Evolutionary conservation across 2,888 invertebrate genomes (phyloP).

Genomic region (Orthosia gothica): DNA sequence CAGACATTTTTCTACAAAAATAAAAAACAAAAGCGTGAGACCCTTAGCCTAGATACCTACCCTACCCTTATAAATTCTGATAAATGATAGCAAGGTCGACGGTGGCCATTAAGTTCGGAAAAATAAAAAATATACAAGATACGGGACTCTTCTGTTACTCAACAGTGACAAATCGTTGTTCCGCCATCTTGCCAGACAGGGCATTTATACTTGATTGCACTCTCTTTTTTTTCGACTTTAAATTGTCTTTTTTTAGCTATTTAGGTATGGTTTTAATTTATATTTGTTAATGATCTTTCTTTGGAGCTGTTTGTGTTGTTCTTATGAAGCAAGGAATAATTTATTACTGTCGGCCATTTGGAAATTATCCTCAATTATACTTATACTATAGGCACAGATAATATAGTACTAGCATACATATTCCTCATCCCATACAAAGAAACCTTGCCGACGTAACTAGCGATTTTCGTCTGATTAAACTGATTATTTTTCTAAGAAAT

Average conservation of each 20-base stretch:
- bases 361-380: too few species aligned
- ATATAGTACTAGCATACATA: too few species aligned
- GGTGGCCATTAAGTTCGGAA: constrained; percentile 69
- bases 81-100: constrained; percentile 68
- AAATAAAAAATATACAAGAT: constrained; percentile 69
- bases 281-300: constrained; percentile 13
- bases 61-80: constrained; percentile 68
- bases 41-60: constrained; percentile 29
- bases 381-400: too few species aligned
- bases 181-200: constrained; percentile 57
- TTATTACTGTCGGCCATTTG: background rate
- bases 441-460: too few species aligned
- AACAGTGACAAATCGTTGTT: constrained; percentile 79
- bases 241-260: constrained; percentile 59
- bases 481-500: too few species aligned
- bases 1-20: constrained; percentile 7
- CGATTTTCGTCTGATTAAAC: too few species aligned
- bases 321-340: background rate
- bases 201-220: constrained; percentile 77
- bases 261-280: constrained; percentile 22
- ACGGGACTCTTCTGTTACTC: constrained; percentile 64
- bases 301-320: background rate
- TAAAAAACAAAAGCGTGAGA: constrained; percentile 20
- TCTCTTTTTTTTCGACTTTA: constrained; percentile 63
- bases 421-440: too few species aligned